Base-by-base conservation (phyloP, 1,140 invertebrate species). In the Pogonomyrmex californicus region DNA sequence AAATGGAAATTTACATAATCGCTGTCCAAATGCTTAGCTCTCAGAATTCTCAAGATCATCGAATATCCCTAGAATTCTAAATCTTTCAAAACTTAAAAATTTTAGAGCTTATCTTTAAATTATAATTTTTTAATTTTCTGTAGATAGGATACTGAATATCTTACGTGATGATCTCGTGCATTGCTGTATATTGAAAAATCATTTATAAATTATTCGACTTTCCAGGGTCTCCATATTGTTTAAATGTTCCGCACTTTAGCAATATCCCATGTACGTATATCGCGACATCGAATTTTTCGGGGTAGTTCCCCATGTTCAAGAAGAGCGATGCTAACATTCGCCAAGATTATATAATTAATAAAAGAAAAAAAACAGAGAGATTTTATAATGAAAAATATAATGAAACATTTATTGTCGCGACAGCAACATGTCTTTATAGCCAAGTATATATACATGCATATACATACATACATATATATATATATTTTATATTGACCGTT, bases 331-430 rank as follows among this genome's bases (percentile, higher is more conserved):
- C 91, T 90, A 92, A 92, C 91, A 92, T 88, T 90, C 87, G 88
- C 86, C 90, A 87, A 91, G 85, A 88, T 91, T 78, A 92, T 83
- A 7, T 83, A 83, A 68, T 54, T 90, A 87, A 4, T 92, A 88
- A 60, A 86, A 58, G 54, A 89, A 76, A 58, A 14, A 60, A 41
- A 63, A 1, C 41, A 68, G 23, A 82, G 38, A 90, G 77, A 91
- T 92, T 92, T 92, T 92, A 92, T 92, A 92, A 88, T 33, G 81
- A 87, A 88, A 88, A 75, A 89, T 91, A 85, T 90, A 82, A 83
- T 36, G 81, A 90, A 88, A 91, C 90, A 89, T 90, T 86, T 90
- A 91, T 88, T 70, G 90, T 88, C 81, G 83, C 90, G 86, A 81
- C 91, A 86, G 56, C 89, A 83, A 87, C 91, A 85, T 90, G 79